These are phyloP conservation scores for Monodelphis domestica DNA, from an alignment of 2,797 vertebrate species.

Conservation along the genomic window DNA sequence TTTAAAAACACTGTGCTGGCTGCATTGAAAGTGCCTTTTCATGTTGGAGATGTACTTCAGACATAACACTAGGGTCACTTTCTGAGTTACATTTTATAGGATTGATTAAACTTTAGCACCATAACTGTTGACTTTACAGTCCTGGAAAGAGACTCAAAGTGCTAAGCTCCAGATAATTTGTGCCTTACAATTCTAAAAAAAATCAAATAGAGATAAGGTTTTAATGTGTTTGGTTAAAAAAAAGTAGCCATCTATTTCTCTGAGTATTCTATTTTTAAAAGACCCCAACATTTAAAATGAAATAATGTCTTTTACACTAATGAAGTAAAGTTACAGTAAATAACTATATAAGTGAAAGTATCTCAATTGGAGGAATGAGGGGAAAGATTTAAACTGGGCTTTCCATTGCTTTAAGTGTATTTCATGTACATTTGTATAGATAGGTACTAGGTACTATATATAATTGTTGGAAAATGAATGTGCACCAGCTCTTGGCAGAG, in stretches of 20 bases:
- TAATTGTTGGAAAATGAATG: conserved; percentile 52
- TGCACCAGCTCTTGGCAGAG: conserved; percentile 62
- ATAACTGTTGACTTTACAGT: conserved; percentile 87
- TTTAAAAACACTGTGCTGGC: conserved; percentile 81
- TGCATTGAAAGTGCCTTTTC: conserved; percentile 87
- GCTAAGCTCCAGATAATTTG: conserved; percentile 80
- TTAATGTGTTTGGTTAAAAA: conserved; percentile 77
- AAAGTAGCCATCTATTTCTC: conserved; percentile 67
- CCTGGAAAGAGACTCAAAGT: conserved; percentile 83
- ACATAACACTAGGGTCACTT: conserved; percentile 84
- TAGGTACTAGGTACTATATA: conserved; percentile 25
- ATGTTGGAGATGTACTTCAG: conserved; percentile 86
- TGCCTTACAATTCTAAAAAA: conserved; percentile 78
- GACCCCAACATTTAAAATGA: conserved; percentile 69
- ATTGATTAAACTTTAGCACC: conserved; percentile 89
- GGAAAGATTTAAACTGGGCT: conserved; percentile 60
- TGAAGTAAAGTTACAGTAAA: conserved; percentile 79
- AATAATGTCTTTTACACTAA: conserved; percentile 70
- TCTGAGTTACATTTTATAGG: conserved; percentile 89
- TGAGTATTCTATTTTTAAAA: conserved; percentile 69
- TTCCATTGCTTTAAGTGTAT: conserved; percentile 30
- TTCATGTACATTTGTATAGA: background rate
- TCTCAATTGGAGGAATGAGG: conserved; percentile 48
- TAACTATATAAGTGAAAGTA: conserved; percentile 61
- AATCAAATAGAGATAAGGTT: conserved; percentile 76